Evolutionary conservation across 2,113 vertebrate species (phyloP), one percentile per base, ranked within the genome.

Genomic region (Urocitellus parryii): DNA sequence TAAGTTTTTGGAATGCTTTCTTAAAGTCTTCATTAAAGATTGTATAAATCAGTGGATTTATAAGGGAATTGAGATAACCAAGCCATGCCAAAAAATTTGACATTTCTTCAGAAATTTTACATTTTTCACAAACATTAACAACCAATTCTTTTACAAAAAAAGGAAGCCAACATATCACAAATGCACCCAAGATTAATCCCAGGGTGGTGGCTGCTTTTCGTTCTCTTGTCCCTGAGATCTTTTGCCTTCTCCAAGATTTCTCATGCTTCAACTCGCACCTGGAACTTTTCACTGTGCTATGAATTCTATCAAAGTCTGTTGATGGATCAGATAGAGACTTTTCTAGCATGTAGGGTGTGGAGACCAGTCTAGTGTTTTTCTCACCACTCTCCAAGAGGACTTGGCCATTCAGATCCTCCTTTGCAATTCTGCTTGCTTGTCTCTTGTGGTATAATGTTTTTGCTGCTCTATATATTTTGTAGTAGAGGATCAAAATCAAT

Each of bases 1-100:
- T 97, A 89, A 99, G 99, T 98, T 99, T 99, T 98, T 99, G 99
- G 98, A 99, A 99, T 86, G 99, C 99, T 98, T 99, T 99, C 98
- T 99, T 99, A 97, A 99, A 99, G 98, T 99, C 99, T 98, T 99
- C 99, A 97, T 99, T 99, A 98, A 99, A 99, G 96, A 99, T 99
- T 86, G 99, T 99, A 97, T 99, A 99, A 98, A 99, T 99, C 91
- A 99, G 98, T 32, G 99, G 99, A 97, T 99, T 99, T 98, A 99
- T 99, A 78, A 99, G 99, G 10, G 99, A 99, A 98, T 99, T 99
- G 92, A 99, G 98, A 97, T 99, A 99, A 34, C 99, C 99, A 98
- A 99, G 98, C 99, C 99, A 99, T 9, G 99, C 98, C 95, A 99
- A 99, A 98, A 99, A 99, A 98, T 99, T 99, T 82, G 99, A 99